Evolutionary conservation across 92 coral and sea anemone genomes (phyloP), one percentile per base, ranked within the genome.

Genomic region (Ricordea florida): DNA sequence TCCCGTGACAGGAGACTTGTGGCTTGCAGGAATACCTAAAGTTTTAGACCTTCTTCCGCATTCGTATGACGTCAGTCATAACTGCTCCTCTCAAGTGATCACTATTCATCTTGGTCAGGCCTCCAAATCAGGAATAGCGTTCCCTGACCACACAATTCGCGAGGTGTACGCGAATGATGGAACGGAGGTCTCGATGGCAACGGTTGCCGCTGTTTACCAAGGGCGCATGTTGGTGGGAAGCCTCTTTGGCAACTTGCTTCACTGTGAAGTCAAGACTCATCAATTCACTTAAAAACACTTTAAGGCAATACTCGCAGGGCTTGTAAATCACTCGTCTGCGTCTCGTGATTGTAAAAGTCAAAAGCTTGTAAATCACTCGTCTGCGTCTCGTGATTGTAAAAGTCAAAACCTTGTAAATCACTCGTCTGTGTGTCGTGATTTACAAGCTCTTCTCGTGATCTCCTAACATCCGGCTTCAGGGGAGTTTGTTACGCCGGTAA

Each of bases 91-190:
- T 1, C 73, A 56, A 20, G 63, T 20, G 24, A 31, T 6, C 25
- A 14, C n/a, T 56, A 33, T 56, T 9, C 5, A 4, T n/a, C 31
- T 6, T 24, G 38, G 38, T 30, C 41, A 36, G 69, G 46, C 6
- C 24, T 15, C 3, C 9, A 6, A 41, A 3, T 16, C 33, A 5
- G 27, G 29, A 1, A 17, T 66, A 5, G 56, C 73, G 1, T 66
- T 66, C 28, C 73, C 73, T 14, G 60, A 22, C 2, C 45, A 5
- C 25, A 57, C 41, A 10, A 7, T 42, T 9, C 73, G 73, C 22
- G 73, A 66, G 28, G 73, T 66, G 9, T 72, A 68, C 41, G 1
- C 2, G 16, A 68, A 68, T 18, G 46, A 68, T 22, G 63, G 76
- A 10, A 43, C 5, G 18, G 76, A 68, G 31, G 40, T 68, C 6